Percentiles rank a stretch among this genome's conserved stretches.
Evolutionary conservation across 2,888 invertebrate species (phyloP).

Genomic region (Protodeltote pygarga): DNA sequence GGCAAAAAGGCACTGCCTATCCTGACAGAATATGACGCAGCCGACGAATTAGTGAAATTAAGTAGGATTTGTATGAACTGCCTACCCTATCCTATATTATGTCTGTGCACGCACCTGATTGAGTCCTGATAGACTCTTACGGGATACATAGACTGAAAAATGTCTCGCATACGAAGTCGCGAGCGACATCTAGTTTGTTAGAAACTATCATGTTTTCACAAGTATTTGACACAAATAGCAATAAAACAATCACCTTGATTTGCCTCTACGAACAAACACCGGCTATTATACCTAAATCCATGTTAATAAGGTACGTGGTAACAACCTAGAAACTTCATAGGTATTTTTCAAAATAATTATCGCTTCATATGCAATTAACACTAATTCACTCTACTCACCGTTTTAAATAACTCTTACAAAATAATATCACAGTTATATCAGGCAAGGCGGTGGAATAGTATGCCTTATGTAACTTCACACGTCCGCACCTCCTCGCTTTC

Average conservation of each 20-base stretch:
- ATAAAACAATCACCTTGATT: constrained; percentile 19
- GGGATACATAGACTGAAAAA: too few relatives aligned
- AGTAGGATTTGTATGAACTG: too few relatives aligned
- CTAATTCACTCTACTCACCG: constrained; percentile 41
- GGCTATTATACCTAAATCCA: background rate
- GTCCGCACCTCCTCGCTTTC: constrained; percentile 13
- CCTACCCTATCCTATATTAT: too few relatives aligned
- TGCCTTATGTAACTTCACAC: constrained; percentile 26
- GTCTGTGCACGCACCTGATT: too few relatives aligned
- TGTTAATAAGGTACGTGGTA: too few relatives aligned
- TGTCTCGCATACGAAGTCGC: too few relatives aligned
- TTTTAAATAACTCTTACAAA: constrained; percentile 36
- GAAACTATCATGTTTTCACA: background rate
- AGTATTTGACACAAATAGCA: background rate
- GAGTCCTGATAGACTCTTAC: too few relatives aligned
- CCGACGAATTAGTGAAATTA: too few relatives aligned
- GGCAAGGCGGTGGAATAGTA: constrained; percentile 15
- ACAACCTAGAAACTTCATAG: constrained; percentile 11
- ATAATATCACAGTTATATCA: constrained; percentile 55
- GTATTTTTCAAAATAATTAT: background rate
- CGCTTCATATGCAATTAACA: constrained; percentile 1
- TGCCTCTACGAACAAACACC: constrained; percentile 15
- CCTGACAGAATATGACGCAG: too few relatives aligned
- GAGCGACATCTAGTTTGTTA: too few relatives aligned
- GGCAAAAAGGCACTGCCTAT: too few relatives aligned